A percentile compares a stretch with the other conserved stretches of the same genome.
phyloP scores from a whole-genome alignment of 2,113 vertebrate species.

The Apistogramma diplotaenia region DNA sequence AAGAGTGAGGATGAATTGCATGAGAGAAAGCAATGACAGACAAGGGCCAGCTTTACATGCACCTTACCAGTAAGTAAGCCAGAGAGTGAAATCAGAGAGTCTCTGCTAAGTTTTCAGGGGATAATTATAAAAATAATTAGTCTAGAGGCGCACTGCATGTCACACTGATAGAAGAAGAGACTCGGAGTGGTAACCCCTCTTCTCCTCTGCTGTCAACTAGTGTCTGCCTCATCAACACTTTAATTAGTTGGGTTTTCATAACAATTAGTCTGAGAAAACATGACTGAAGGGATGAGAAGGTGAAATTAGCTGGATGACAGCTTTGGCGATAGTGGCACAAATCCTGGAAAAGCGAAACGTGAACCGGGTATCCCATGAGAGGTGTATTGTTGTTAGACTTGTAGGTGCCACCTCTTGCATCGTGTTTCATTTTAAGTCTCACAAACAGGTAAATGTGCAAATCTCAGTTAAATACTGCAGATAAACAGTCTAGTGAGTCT shows the following conservation, averaged over 20 bases:
- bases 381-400: not conserved
- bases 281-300: not conserved
- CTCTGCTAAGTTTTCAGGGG: slow-evolving; percentile 5
- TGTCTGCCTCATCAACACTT: slow-evolving; percentile 18
- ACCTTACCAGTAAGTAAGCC: not conserved
- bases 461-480: not conserved
- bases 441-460: not conserved
- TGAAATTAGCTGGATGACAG: not conserved
- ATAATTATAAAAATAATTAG: slow-evolving; percentile 46
- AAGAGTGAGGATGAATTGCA: not conserved
- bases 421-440: not conserved
- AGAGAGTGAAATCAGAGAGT: not conserved
- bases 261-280: slow-evolving; percentile 46
- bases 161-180: slow-evolving; percentile 15
- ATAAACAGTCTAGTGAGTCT: not conserved
- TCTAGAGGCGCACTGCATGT: slow-evolving; percentile 23
- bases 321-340: not conserved
- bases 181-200: not conserved
- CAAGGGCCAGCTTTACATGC: not conserved
- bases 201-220: slow-evolving; percentile 15
- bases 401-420: not conserved
- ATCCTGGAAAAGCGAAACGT: not conserved
- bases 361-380: not conserved
- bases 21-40: not conserved
- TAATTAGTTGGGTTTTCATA: slow-evolving; percentile 42